A percentile compares a stretch with the other conserved stretches of the same genome.
Evolutionary conservation across 2,797 vertebrate genomes (phyloP).

Genomic region (Loriculus beryllinus): DNA sequence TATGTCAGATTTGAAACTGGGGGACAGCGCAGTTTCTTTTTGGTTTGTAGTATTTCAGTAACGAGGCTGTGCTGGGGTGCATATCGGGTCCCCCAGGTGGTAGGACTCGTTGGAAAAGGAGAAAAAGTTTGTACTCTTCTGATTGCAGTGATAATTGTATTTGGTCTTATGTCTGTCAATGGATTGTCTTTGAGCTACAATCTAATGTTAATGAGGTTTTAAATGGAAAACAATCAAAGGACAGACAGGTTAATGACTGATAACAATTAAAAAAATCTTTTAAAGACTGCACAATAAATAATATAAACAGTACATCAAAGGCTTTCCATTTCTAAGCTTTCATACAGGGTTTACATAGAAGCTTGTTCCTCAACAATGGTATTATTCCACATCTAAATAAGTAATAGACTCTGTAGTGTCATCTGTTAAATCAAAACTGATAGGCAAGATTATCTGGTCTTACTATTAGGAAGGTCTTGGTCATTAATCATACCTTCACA

Average conservation of each 20-base stretch:
- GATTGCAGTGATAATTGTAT: not conserved
- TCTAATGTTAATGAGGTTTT: constrained; percentile 42
- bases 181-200: not conserved
- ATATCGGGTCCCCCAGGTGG: not conserved
- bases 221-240: constrained; percentile 41
- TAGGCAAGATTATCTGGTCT: constrained; percentile 55
- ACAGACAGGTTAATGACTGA: constrained; percentile 20
- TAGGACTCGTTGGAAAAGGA: not conserved
- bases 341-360: constrained; percentile 20
- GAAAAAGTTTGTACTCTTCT: not conserved
- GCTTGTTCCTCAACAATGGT: constrained; percentile 54
- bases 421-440: constrained; percentile 64
- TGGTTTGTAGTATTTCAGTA: not conserved
- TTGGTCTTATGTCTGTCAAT: not conserved
- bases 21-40: not conserved
- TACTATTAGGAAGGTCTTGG: constrained; percentile 42
- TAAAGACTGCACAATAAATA: constrained; percentile 19
- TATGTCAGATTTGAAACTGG: not conserved
- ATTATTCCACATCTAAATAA: constrained; percentile 70
- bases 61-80: not conserved
- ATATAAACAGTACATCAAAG: constrained; percentile 65
- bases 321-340: constrained; percentile 37
- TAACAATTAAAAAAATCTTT: not conserved
- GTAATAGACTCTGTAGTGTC: constrained; percentile 20
- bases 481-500: constrained; percentile 66